These are phyloP conservation scores for Rousettus leschenaultii DNA, from an alignment of 2,113 vertebrate genomes.

Conservation along the genomic window DNA sequence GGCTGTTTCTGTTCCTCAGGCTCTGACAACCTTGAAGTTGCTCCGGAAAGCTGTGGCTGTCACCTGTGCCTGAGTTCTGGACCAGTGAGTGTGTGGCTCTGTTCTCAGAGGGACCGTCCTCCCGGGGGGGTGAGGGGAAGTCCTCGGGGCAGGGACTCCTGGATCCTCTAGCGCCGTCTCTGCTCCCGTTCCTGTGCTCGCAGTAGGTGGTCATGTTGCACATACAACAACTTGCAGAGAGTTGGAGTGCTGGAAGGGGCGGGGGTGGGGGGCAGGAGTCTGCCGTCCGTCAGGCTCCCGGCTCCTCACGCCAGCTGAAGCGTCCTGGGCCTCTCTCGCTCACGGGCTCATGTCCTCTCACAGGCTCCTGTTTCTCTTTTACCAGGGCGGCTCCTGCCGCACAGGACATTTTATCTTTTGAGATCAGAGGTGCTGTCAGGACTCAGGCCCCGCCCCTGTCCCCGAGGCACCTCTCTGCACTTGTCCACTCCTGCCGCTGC, in stretches of 20 bases:
- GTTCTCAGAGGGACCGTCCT: not conserved
- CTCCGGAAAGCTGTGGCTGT: not conserved
- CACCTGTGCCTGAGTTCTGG: not conserved
- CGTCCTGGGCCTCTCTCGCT: accelerated
- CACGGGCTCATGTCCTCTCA: accelerated
- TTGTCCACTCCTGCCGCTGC: no score
- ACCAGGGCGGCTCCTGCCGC: not conserved
- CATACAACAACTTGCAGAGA: not conserved
- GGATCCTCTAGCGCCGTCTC: not conserved
- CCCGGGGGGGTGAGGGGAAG: not conserved
- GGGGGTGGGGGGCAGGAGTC: not conserved
- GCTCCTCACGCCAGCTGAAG: accelerated
- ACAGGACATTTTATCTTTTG: not conserved
- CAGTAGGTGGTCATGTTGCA: not conserved
- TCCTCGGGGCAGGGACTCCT: not conserved
- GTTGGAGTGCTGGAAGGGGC: no score
- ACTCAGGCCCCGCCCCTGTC: no score
- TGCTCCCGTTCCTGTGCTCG: not conserved
- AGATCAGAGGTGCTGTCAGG: not conserved
- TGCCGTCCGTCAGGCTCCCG: not conserved
- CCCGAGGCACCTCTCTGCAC: no score
- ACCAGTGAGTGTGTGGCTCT: not conserved
- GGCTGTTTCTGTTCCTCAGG: not conserved
- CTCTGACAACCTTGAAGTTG: not conserved
- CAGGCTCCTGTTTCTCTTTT: not conserved